Evolutionary conservation across 30 jellyfish, hydroid and myxozoan genomes (phyloP), one percentile per base, ranked within the genome.

Genomic region (Cassiopea andromeda): DNA sequence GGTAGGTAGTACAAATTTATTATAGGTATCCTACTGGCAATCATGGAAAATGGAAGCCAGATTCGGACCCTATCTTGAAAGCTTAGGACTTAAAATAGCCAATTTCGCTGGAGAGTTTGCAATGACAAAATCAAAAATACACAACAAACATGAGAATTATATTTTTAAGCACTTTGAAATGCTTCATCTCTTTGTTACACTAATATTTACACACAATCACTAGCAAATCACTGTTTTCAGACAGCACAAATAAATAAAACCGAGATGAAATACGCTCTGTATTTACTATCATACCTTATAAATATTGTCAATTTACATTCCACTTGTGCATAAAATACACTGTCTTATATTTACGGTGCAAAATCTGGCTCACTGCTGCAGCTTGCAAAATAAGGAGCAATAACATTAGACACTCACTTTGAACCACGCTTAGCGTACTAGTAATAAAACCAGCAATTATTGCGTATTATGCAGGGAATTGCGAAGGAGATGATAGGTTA

Each of bases 201-300:
- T n/a, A n/a, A 43, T 54, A 77, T 77, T 48, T 77, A 54, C 86
- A 77, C 86, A 46, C 86, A 77, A 77, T 77, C 86, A 77, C 17
- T 5, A 10, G 54, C 27, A 54, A 49, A 77, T 77, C 86, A 49
- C 50, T 46, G 16, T 10, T 77, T 77, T 12, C 1, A 48, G 14
- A 8, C 27, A 70, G 19, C 49, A 70, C 27, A 70, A 70, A 70
- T 70, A 70, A 43, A 70, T 70, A 70, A 27, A 19, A 70, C 6
- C 16, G 43, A 43, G 57, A 7, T 15, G 3, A 70, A 7, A 1
- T 70, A 43, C 18, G 6, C 1, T 38, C 8, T 70, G 48, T 6
- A 2, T 70, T 70, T 54, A 3, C 48, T 43, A 2, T 18, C 79
- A 61, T 8, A 5, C 8, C 79, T 15, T 54, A 7, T 70, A 70